These are phyloP conservation scores for Liodrosophila aerea DNA, from an alignment of 2,888 invertebrate genomes.

Conservation along the genomic window DNA sequence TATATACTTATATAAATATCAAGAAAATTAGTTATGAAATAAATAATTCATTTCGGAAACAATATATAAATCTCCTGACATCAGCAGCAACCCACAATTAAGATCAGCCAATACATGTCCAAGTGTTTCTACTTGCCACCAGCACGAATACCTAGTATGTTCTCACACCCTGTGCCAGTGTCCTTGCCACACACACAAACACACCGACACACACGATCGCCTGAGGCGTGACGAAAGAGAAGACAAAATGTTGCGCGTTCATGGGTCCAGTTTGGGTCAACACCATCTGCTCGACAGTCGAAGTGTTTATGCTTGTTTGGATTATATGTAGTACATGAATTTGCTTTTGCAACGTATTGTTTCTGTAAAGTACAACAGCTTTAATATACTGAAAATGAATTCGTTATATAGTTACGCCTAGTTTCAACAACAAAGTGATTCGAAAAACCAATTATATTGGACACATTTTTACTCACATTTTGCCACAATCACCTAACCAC, in stretches of 20 bases:
- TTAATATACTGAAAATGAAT: background rate
- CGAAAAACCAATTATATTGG: no score
- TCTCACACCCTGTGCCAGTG: conserved; percentile 12
- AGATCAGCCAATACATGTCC: conserved; percentile 35
- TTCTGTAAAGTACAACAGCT: conserved; percentile 58
- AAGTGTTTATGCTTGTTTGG: conserved; percentile 75
- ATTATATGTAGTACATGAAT: conserved; percentile 47
- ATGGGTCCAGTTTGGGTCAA: conserved; percentile 16
- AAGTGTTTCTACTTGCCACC: conserved; percentile 18
- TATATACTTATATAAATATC: conserved; percentile 53
- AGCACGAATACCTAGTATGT: background rate
- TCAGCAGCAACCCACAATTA: conserved; percentile 56
- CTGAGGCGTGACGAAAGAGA: conserved; percentile 48
- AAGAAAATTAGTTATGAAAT: conserved; percentile 69
- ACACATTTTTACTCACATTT: no score
- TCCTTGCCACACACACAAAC: conserved; percentile 28
- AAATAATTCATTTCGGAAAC: conserved; percentile 70
- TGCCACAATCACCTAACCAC: no score
- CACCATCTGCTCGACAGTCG: conserved; percentile 21
- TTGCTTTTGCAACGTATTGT: conserved; percentile 48
- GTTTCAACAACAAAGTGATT: no score
- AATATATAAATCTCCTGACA: conserved; percentile 55
- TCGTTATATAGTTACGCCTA: no score
- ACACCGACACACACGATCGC: conserved; percentile 15
- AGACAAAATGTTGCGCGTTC: conserved; percentile 36